Conservation (phyloP, 2,113 vertebrate species). For the Galeopterus variegatus region DNA sequence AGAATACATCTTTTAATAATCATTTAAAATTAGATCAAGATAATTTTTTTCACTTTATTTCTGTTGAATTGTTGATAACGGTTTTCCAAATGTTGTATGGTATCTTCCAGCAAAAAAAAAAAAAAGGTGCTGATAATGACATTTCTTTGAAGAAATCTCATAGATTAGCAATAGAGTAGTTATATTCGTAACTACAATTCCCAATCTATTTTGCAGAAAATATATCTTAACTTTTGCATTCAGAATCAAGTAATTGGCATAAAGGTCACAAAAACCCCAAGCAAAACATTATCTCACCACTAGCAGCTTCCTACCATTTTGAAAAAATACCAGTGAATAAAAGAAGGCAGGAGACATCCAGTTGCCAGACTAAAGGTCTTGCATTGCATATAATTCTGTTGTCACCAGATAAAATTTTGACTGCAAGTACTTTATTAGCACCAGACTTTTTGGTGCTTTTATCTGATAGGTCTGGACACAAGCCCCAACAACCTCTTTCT, state of each 20-base stretch:
- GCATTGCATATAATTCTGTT: background rate
- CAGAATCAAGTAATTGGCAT: background rate
- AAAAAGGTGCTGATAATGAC: background rate
- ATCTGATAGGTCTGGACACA: background rate
- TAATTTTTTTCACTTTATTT: background rate
- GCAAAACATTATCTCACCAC: background rate
- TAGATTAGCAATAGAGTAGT: background rate
- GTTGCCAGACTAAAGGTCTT: background rate
- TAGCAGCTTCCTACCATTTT: background rate
- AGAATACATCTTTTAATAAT: background rate
- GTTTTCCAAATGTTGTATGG: background rate
- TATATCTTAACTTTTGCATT: slow-evolving; percentile 9
- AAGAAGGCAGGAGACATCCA: background rate
- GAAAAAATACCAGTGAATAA: background rate
- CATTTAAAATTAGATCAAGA: background rate
- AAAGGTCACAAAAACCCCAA: background rate
- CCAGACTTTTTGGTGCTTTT: background rate
- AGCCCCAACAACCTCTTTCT: background rate
- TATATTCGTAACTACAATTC: background rate
- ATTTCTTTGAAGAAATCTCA: background rate
- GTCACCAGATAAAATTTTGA: background rate
- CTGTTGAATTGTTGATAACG: background rate
- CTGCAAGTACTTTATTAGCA: background rate
- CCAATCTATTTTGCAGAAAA: background rate
- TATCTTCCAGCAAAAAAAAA: background rate